Evolutionary conservation across 2,113 vertebrate species (phyloP), one percentile per base, ranked within the genome.

Genomic region (Nycticryphes semicollaris): DNA sequence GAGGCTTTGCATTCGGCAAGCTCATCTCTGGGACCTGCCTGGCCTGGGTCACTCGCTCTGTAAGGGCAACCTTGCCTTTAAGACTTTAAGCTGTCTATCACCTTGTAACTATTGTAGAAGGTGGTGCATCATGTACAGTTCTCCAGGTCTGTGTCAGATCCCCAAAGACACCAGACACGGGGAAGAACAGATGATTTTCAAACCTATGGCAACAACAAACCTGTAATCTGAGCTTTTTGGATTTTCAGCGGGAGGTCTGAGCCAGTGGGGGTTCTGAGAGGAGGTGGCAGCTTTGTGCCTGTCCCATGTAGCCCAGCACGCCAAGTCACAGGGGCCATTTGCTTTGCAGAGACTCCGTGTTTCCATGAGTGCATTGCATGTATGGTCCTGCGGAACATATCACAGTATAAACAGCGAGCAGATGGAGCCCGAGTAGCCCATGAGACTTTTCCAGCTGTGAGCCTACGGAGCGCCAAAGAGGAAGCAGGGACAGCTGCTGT

Each of bases 231-330:
- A 75, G 24, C 12, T 51, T 79, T 48, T 76, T 47, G 19, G 6
- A 1, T 39, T 77, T 87, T 53, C 51, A 31, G 67, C n/a, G 73
- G 57, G 19, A 51, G 14, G 18, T 39, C 67, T 89, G 53, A 84
- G 85, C 37, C 6, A 4, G 23, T 3, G 4, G 59, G 76, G 30
- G 22, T 27, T 72, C 45, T 93, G 56, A 37, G 16, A 54, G 43
- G 57, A 85, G 39, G 31, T 5, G 12, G 15, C 43, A 75, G 30
- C 21, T 89, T 68, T 53, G 6, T 54, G 37, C 24, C 31, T 5
- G 0, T 37, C 62, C 33, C 0, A 0, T 3, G 14, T 15, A 66
- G 43, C 6, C 2, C 30, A 53, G 12, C 10, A 9, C 7, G 1
- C 6, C 0, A 0, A 45, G 30, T 11, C 39, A 8, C 54, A 20